Conservation (phyloP, 35 echinoderm and acorn worm species). For the Holothuria glaberrima region DNA sequence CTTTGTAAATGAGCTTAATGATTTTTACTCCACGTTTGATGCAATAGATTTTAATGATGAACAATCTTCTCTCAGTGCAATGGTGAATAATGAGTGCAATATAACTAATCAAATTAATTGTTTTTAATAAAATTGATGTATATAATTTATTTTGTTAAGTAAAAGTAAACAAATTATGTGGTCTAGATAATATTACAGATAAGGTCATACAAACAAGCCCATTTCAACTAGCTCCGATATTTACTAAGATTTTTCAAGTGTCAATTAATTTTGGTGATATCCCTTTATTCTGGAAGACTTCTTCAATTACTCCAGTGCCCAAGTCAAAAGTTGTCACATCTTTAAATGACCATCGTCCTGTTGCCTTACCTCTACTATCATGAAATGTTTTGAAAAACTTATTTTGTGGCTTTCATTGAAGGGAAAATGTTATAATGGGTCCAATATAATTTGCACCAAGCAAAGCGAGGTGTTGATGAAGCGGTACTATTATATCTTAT, state of each 20-base stretch:
- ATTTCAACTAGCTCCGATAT: conserved; percentile 48
- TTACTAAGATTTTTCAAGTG: conserved; percentile 54
- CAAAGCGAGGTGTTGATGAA: no score
- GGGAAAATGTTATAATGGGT: background rate
- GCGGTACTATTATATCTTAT: no score
- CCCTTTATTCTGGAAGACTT: conserved; percentile 60
- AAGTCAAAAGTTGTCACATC: conserved; percentile 26
- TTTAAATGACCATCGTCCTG: conserved; percentile 56
- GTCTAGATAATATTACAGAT: conserved; percentile 41
- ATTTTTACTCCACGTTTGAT: no score
- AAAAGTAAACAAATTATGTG: conserved; percentile 49
- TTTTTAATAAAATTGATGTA: no score
- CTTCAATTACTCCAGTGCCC: conserved; percentile 62
- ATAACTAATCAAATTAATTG: no score
- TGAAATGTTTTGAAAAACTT: conserved; percentile 8
- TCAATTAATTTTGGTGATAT: conserved; percentile 48
- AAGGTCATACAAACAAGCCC: conserved; percentile 52
- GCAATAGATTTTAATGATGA: no score
- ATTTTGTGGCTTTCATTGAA: background rate
- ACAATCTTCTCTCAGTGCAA: no score
- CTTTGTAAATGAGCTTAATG: no score
- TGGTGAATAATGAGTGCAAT: no score
- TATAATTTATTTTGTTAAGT: conserved; percentile 31
- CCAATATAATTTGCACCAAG: background rate
- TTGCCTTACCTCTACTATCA: no score